Evolutionary conservation across 1,140 invertebrate genomes (phyloP).

Genomic region (Eriocheir sinensis): DNA sequence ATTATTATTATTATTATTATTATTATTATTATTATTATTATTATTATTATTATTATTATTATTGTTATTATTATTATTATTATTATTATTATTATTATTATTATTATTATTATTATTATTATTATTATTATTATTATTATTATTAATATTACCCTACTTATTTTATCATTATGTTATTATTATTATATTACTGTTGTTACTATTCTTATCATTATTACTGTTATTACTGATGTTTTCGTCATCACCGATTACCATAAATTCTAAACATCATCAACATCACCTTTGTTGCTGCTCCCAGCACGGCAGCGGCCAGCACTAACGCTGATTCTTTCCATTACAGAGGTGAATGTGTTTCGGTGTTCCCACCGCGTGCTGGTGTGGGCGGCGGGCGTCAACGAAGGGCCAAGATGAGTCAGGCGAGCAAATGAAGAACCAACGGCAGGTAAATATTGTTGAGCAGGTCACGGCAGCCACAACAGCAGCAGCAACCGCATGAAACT

Average conservation of each 20-base stretch:
- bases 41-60: constrained; percentile 41
- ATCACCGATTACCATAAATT: too few species aligned
- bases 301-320: too few species aligned
- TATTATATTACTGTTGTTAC: neutral
- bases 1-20: neutral
- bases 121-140: neutral
- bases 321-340: too few species aligned
- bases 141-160: neutral
- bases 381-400: neutral
- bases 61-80: constrained; percentile 52
- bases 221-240: constrained; percentile 2
- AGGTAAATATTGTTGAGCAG: too few species aligned
- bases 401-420: too few species aligned
- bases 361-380: neutral
- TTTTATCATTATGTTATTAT: neutral
- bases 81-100: constrained; percentile 37
- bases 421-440: too few species aligned
- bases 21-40: neutral
- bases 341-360: too few species aligned
- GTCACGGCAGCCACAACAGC: too few species aligned
- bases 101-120: constrained; percentile 25
- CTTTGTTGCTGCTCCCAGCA: too few species aligned
- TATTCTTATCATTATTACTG: neutral
- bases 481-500: neutral
- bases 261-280: too few species aligned